Conservation (phyloP, 2,113 vertebrate genomes). For the Chaetorhynchus papuensis region DNA sequence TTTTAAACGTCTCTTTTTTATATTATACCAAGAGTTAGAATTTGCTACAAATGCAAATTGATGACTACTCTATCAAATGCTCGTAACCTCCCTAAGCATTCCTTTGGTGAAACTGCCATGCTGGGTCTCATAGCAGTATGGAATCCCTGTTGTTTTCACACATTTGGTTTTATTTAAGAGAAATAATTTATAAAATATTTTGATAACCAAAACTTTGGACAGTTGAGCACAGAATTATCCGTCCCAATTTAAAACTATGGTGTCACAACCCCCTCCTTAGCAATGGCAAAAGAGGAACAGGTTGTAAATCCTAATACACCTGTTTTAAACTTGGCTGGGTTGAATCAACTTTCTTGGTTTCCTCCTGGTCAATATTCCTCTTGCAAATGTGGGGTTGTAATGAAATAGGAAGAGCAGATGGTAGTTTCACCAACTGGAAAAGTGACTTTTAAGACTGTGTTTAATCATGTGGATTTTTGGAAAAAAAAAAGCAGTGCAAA, state of each 20-base stretch:
- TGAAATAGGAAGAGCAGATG: not conserved
- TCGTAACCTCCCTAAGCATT: not conserved
- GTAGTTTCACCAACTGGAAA: not conserved
- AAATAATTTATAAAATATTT: not conserved
- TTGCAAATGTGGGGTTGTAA: not conserved
- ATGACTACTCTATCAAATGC: not conserved
- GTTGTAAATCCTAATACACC: not conserved
- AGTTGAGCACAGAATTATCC: not conserved
- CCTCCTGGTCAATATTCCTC: not conserved
- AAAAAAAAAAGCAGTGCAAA: not conserved
- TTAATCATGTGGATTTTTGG: not conserved
- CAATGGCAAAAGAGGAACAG: not conserved
- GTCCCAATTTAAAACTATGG: not conserved
- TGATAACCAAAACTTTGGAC: not conserved
- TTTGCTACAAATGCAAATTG: not conserved
- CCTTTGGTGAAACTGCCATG: not conserved
- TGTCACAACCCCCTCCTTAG: not conserved
- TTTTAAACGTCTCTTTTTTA: not conserved
- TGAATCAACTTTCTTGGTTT: not conserved
- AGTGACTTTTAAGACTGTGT: not conserved
- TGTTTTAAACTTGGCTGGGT: not conserved
- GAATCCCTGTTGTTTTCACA: not conserved
- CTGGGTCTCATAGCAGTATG: not conserved
- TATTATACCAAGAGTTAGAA: not conserved
- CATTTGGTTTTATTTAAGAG: not conserved